Base-by-base conservation (phyloP, 1,140 invertebrate species). In the Drosophila nigrodunni region DNA sequence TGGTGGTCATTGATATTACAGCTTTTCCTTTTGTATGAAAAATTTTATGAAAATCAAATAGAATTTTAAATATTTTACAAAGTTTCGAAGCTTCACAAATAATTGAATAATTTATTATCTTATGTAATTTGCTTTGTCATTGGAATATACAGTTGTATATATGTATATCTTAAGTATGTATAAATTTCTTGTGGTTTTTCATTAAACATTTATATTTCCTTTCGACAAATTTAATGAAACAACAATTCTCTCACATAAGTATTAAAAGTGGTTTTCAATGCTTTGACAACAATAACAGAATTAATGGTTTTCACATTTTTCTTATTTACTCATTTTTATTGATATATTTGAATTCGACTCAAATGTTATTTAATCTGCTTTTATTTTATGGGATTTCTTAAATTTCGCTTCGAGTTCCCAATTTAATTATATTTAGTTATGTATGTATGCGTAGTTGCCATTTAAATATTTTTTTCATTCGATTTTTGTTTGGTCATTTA, bases 181-280 rank as follows among this genome's bases (percentile, higher is more conserved):
- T 64, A 50, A 77, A 54, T 71, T 57, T 67, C 67, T 47, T 18
- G 15, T 78, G 47, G 50, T 50, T 78, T 75, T 66, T 64, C 55
- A 60, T 73, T 77, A 77, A 83, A 85, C 77, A 69, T 81, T 78
- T 72, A 82, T 86, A 87, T 78, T 81, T 81, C 60, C 46, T 76
- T 69, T 77, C 82, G 82, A 80, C 82, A 88, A 82, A 88, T 88
- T 82, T 73, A 88, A 88, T 87, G 77, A 77, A 87, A 74, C 83
- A 87, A 87, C 83, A 86, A 77, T 86, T 78, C 37, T 66, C 69
- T 66, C 80, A 82, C 79, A 82, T 78, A 30, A 30, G 3, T 30
- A 69, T 70, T 75, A 79, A 82, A 82, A 83, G 76, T 85, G 73
- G 60, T 47, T 69, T 82, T 76, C 47, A 62, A 64, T 78, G 61